Evolutionary conservation across 1,140 invertebrate species (phyloP), one percentile per base, ranked within the genome.

Genomic region (Lepidurus couesii): DNA sequence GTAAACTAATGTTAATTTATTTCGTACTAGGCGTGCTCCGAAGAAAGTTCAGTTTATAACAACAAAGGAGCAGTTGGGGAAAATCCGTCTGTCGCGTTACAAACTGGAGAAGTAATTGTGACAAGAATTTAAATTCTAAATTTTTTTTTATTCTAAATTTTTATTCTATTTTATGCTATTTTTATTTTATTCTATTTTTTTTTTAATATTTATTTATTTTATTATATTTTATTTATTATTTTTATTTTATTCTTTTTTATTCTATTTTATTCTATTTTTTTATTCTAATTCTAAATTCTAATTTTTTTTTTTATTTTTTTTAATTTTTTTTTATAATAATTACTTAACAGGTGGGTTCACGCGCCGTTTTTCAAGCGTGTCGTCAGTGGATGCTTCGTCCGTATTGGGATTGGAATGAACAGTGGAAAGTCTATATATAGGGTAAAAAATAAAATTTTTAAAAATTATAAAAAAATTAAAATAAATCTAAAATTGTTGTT

Each of bases 321-420:
- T 79, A 0, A 24, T 13, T 81, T 80, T 24, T 76, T 78, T 80
- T n/a, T n/a, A n/a, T n/a, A n/a, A n/a, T n/a, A n/a, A 78, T 81
- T 81, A 83, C 80, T 74, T 81, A 88, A 92, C 81, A 65, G 53
- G 53, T 95, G 98, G 85, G 94, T 98, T 21, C 96, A 99, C 87
- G 88, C 98, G 81, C 98, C 98, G 16, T 98, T 98, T 85, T 99
- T 99, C 83, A 90, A 91, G 80, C 89, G 92, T 74, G 92, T 96
- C 4, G 95, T 95, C 1, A 89, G 89, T 80, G 97, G 97, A 42
- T 98, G 95, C 85, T 99, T 95, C 87, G 97, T 99, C 0, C 88
- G 96, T 42, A 95, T 99, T 83, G 95, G 96, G 34, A 98, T 99
- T 82, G 98, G 97, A 0, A 93, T 93, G 83, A 92, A 97, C 84